A percentile compares a stretch with the other conserved stretches of the same genome.
These are phyloP conservation scores for Platycheirus albimanus DNA, from an alignment of 2,888 invertebrate species.

Conservation along the genomic window DNA sequence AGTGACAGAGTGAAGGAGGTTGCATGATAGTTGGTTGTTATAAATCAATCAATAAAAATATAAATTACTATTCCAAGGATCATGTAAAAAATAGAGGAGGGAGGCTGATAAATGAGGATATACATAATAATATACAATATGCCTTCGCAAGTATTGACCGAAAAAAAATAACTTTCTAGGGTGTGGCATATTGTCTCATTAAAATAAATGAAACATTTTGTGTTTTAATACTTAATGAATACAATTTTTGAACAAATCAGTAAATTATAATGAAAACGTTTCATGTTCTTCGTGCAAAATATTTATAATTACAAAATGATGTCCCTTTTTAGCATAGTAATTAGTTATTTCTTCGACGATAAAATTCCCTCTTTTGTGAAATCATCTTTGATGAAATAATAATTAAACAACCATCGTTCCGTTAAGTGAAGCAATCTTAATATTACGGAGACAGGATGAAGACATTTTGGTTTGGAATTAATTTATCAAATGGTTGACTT, in stretches of 20 bases:
- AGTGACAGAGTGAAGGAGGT: constrained; percentile 34
- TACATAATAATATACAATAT: neutral
- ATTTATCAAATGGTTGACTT: neutral
- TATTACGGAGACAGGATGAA: neutral
- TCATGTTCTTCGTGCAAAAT: neutral
- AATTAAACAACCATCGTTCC: constrained; percentile 2
- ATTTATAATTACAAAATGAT: constrained; percentile 31
- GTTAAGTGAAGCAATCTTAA: neutral
- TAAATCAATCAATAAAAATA: constrained; percentile 19
- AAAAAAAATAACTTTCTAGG: neutral
- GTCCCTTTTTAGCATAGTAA: constrained; percentile 39
- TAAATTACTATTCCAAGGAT: constrained; percentile 11
- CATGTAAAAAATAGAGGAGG: neutral
- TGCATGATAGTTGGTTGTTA: constrained; percentile 6
- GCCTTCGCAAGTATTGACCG: constrained; percentile 2
- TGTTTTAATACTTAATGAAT: neutral
- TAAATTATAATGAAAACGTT: constrained; percentile 27
- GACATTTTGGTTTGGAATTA: neutral
- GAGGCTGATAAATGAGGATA: neutral
- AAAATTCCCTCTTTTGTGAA: neutral
- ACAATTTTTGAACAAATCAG: neutral
- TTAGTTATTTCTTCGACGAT: constrained; percentile 21
- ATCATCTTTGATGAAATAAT: neutral
- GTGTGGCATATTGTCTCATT: constrained; percentile 24
- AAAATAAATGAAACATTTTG: constrained; percentile 13